Evolutionary conservation across 2,888 invertebrate genomes (phyloP).

Genomic region (Abrostola triplasia): DNA sequence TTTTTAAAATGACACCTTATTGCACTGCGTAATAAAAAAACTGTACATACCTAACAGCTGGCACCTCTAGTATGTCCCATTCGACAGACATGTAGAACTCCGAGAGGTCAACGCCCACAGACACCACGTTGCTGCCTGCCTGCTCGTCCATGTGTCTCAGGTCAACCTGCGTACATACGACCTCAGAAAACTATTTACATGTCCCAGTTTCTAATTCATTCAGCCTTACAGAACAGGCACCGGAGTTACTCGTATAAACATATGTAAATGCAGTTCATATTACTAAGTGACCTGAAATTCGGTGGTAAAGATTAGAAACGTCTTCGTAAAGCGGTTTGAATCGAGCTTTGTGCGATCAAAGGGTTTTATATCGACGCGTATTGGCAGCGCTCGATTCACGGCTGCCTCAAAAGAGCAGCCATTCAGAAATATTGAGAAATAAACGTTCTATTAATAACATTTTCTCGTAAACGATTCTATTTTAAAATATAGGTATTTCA

Average conservation of each 20-base stretch:
- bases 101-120: conserved; percentile 97
- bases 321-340: conserved; percentile 23
- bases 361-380: conserved; percentile 18
- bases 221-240: conserved; percentile 44
- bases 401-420: conserved; percentile 15
- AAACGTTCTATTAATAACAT: conserved; percentile 4
- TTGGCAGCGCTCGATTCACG: conserved; percentile 16
- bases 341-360: conserved; percentile 3
- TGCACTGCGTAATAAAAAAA: not conserved
- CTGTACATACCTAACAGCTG: conserved; percentile 93
- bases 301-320: conserved; percentile 40
- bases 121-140: conserved; percentile 95
- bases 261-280: conserved; percentile 35
- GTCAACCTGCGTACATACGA: conserved; percentile 92
- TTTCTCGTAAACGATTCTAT: not conserved
- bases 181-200: conserved; percentile 58
- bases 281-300: conserved; percentile 44
- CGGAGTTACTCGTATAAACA: conserved; percentile 44
- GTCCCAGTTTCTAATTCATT: conserved; percentile 23
- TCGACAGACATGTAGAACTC: conserved; percentile 99
- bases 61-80: conserved; percentile 99
- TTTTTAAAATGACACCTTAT: not conserved
- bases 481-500: not conserved
- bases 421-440: conserved; percentile 18
- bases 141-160: conserved; percentile 97